Evolutionary conservation across 2,888 invertebrate genomes (phyloP).

Genomic region (Sisyra terminalis): DNA sequence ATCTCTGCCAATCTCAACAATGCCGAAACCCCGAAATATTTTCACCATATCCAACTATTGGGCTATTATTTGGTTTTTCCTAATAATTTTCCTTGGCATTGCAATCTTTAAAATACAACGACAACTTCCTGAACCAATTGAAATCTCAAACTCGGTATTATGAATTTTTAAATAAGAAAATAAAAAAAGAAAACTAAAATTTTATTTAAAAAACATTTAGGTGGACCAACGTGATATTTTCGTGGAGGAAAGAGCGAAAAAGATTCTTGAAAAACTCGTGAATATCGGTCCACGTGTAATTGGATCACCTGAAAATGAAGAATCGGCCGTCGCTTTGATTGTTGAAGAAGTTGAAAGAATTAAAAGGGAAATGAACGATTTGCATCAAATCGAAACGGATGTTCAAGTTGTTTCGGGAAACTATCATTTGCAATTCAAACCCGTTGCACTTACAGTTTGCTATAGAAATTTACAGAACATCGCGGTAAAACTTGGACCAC

Average conservation of each 20-base stretch:
- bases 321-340: conserved; percentile 43
- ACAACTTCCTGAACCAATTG: too few relatives aligned
- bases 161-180: too few relatives aligned
- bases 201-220: too few relatives aligned
- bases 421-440: conserved; percentile 52
- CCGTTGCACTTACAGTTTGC: conserved; percentile 65
- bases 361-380: conserved; percentile 31
- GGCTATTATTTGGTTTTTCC: too few relatives aligned
- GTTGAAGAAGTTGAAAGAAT: conserved; percentile 34
- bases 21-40: too few relatives aligned
- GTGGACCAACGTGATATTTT: conserved; percentile 32
- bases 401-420: conserved; percentile 51
- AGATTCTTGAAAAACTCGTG: conserved; percentile 41
- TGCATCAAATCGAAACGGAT: conserved; percentile 43
- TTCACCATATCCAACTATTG: too few relatives aligned
- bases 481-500: conserved; percentile 53
- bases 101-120: too few relatives aligned
- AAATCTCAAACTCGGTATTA: too few relatives aligned
- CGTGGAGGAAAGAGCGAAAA: conserved; percentile 49
- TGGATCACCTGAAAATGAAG: conserved; percentile 72
- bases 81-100: too few relatives aligned
- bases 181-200: too few relatives aligned
- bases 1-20: too few relatives aligned
- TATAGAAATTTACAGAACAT: conserved; percentile 73
- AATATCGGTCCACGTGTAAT: conserved; percentile 52